Percentiles rank a stretch among this genome's conserved stretches.
phyloP scores from a whole-genome alignment of 1,140 invertebrate genomes.

The Leptinotarsa undecemlineata region DNA sequence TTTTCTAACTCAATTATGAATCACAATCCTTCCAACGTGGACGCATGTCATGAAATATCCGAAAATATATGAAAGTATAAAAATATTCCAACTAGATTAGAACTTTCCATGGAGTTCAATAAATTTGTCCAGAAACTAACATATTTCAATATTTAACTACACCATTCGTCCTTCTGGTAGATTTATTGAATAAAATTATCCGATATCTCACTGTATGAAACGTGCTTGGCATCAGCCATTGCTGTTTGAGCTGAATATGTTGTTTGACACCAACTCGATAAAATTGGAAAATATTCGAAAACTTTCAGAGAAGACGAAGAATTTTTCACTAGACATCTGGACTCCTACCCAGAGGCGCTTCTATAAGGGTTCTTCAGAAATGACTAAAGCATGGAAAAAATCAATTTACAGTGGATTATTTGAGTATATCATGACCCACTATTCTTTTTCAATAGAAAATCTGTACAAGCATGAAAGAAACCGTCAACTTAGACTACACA shows the following conservation, averaged over 20 bases:
- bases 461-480: too few species aligned
- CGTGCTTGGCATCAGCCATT: constrained; percentile 33
- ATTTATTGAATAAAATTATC: constrained; percentile 27
- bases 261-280: constrained; percentile 36
- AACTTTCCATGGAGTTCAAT: not conserved
- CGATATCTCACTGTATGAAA: constrained; percentile 24
- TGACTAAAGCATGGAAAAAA: too few species aligned
- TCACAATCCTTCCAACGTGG: too few species aligned
- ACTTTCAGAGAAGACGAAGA: constrained; percentile 34
- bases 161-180: constrained; percentile 9
- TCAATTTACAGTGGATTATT: too few species aligned
- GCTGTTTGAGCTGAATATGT: constrained; percentile 33
- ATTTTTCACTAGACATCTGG: constrained; percentile 26
- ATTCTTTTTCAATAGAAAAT: too few species aligned
- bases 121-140: not conserved
- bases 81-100: not conserved
- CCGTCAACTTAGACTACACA: too few species aligned
- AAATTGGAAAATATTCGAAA: constrained; percentile 38
- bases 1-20: too few species aligned
- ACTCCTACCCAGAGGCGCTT: not conserved
- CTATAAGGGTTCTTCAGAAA: too few species aligned
- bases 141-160: constrained; percentile 12
- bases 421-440: too few species aligned
- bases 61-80: not conserved
- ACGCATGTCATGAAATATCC: too few species aligned